Evolutionary conservation across 2,888 invertebrate genomes (phyloP).

Genomic region (Trichopria drosophilae): DNA sequence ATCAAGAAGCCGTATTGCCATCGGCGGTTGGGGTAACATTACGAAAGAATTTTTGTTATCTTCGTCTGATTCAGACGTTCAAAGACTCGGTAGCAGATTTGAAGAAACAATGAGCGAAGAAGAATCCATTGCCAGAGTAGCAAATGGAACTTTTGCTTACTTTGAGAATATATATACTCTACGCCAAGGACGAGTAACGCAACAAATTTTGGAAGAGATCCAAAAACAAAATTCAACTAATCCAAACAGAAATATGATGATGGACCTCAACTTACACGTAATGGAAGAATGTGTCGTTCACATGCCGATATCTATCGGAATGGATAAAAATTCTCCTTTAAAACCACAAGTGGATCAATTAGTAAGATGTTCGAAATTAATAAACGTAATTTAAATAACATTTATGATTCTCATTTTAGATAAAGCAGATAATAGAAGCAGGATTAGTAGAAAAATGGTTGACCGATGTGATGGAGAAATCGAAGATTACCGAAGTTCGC

Average conservation of each 20-base stretch:
- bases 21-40: constrained; percentile 75
- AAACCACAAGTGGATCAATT: constrained; percentile 71
- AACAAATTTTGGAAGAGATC: constrained; percentile 58
- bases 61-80: constrained; percentile 69
- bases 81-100: constrained; percentile 70
- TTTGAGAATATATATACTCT: constrained; percentile 78
- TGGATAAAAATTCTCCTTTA: constrained; percentile 80
- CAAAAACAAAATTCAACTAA: constrained; percentile 43
- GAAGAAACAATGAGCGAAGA: constrained; percentile 66
- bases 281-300: constrained; percentile 81
- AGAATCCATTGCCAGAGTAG: constrained; percentile 69
- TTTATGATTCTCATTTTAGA: constrained; percentile 42
- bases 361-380: constrained; percentile 41
- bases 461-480: constrained; percentile 70
- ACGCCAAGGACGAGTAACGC: constrained; percentile 66
- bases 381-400: constrained; percentile 13
- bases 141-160: constrained; percentile 74
- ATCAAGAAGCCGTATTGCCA: constrained; percentile 66
- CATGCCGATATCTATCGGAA: constrained; percentile 79
- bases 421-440: constrained; percentile 72
- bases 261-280: constrained; percentile 70
- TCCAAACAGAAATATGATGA: constrained; percentile 27
- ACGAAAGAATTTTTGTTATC: constrained; percentile 71
- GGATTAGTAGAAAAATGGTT: constrained; percentile 81
- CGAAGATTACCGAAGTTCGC: constrained; percentile 62